These are phyloP conservation scores for Sitobion miscanthi DNA, from an alignment of 1,140 invertebrate species.

Conservation along the genomic window DNA sequence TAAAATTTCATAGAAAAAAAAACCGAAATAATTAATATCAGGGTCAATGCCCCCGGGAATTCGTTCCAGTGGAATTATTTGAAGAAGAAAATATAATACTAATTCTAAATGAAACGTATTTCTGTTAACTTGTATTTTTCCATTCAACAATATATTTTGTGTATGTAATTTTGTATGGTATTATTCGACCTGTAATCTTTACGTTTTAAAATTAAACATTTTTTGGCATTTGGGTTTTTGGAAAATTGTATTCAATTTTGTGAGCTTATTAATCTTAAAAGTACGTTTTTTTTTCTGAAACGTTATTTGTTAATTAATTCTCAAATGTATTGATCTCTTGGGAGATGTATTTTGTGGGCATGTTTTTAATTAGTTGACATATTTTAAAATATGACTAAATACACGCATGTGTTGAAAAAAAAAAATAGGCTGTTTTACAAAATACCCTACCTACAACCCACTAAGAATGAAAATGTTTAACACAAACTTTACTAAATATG, in stretches of 20 bases:
- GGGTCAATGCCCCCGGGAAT: too few relatives aligned
- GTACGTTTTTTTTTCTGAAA: background rate
- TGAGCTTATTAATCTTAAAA: background rate
- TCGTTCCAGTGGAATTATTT: too few relatives aligned
- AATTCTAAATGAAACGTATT: background rate
- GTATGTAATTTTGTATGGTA: background rate
- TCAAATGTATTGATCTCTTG: background rate
- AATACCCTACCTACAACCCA: background rate
- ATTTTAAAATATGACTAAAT: background rate
- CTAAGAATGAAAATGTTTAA: background rate
- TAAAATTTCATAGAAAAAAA: too few relatives aligned
- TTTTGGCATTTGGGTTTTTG: background rate
- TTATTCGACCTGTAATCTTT: background rate
- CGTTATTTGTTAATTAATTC: background rate
- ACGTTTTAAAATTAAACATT: background rate
- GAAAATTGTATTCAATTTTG: background rate
- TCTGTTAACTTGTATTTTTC: background rate
- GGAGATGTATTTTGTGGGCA: background rate
- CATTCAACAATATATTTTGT: background rate
- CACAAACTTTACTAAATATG: background rate
- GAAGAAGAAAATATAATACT: background rate
- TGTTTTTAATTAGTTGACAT: background rate
- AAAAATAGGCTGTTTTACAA: background rate
- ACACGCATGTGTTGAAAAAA: background rate
- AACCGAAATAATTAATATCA: too few relatives aligned